Conservation (phyloP, 2,888 invertebrate genomes). For the Meghimatium bilineatum region DNA sequence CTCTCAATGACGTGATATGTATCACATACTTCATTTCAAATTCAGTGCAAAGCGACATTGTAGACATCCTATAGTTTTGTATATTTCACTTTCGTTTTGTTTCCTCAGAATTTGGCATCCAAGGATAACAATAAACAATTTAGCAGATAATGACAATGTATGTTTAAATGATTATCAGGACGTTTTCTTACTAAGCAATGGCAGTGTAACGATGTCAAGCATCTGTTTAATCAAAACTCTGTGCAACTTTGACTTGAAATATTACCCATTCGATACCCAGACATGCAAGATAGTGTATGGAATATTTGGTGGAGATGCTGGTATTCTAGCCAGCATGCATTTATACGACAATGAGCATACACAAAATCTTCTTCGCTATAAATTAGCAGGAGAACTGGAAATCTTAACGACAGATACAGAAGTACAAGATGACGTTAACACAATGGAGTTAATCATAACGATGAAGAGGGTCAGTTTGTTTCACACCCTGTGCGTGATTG, state of each 20-base stretch:
- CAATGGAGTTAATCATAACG: background rate
- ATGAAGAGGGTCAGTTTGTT: background rate
- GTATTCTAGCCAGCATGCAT: background rate
- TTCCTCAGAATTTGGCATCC: background rate
- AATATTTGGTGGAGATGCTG: background rate
- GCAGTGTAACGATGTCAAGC: background rate
- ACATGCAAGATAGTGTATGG: background rate
- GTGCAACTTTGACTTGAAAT: conserved; percentile 33
- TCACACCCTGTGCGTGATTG: background rate
- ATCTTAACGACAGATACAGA: background rate
- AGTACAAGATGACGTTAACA: background rate
- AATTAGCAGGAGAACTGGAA: background rate
- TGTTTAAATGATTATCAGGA: background rate
- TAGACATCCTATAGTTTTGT: too few species aligned
- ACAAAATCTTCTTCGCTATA: background rate
- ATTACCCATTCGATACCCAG: conserved; percentile 38
- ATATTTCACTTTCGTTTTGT: too few species aligned
- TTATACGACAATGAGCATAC: background rate
- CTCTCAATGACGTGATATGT: too few species aligned
- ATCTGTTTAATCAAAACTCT: background rate
- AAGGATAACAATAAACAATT: background rate
- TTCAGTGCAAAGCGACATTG: too few species aligned
- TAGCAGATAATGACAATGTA: background rate
- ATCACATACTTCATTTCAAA: too few species aligned
- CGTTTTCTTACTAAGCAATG: background rate